Base-by-base conservation (phyloP, 1,140 invertebrate genomes). In the Onthophagus taurus region DNA sequence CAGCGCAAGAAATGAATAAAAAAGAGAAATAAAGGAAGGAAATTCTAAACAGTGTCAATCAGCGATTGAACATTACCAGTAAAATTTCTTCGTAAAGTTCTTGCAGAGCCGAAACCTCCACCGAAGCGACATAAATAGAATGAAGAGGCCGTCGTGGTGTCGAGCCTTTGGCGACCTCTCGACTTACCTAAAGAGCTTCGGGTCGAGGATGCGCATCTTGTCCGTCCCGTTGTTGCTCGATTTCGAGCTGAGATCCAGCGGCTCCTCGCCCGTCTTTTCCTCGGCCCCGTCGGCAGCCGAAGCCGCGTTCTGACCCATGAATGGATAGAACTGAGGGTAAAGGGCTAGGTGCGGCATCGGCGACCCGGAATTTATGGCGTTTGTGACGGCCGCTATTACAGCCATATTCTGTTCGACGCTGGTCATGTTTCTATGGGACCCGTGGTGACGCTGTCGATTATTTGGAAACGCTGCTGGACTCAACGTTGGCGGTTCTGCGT, bases 201-300 rank as follows among this genome's bases (percentile, higher is more conserved):
- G 39, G 31, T 47, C 19, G 37, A 14, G 11, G 33, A 16, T 35
- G 33, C 14, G n/a, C n/a, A n/a, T n/a, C n/a, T n/a, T n/a, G 16
- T 18, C 39, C 6, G 14, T 14, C 5, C 16, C 9, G 36, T 9
- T 37, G 19, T 45, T 49, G 21, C 30, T 48, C 31, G 54, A 53
- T 34, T 61, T 85, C 53, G 81, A 78, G 68, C 83, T 85, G 54
- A 88, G 76, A 71, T 86, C 84, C 49, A 86, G 72, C 16, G 84
- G 84, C 65, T 83, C 79, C 58, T 84, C 81, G 50, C 69, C 69
- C 11, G 47, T 47, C 13, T 45, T 51, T 23, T 47, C 48, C 21
- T 45, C 47, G 23, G 60, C 46, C 36, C 57, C 55, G n/a, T 84
- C 81, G 50, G 69, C 69, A 7, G 47, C 45, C 13, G 42, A 49